Base-by-base conservation (phyloP, 2,888 invertebrate genomes). In the Argyra leucocephala region DNA sequence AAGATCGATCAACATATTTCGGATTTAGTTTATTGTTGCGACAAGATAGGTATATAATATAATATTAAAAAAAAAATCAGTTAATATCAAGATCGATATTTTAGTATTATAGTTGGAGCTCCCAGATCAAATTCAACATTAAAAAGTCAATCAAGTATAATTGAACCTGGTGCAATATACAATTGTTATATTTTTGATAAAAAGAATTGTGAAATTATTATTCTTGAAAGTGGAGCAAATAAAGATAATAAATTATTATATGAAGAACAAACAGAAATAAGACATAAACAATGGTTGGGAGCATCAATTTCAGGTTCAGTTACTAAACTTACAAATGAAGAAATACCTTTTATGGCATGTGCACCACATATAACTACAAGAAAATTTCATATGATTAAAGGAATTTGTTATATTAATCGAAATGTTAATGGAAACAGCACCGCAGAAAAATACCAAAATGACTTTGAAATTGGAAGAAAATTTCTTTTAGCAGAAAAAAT, bases 161-260 rank as follows among this genome's bases (percentile, higher is more conserved):
- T 75, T 61, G 82, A 84, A 73, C 82, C 83, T 4, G 85, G 85
- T n/a, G 80, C 81, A 21, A 77, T 82, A n/a, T 84, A 82, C 72
- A 78, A 80, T 48, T 85, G 84, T 66, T 72, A 74, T 3, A 69
- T 76, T 10, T 66, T 66, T 65, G 22, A 63, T 12, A 66, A 68
- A 6, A 70, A 72, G 2, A 69, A 68, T 18, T 83, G 82, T 72
- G 69, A 67, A 62, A 77, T 78, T 3, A 78, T 77, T 63, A 69
- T 77, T 5, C 75, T 82, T 66, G 81, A 81, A 65, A 70, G 70
- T 2, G 81, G 82, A 48, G 18, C 3, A 63, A 76, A 78, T 65
- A 71, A 73, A 61, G 69, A 71, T 1, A n/a, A 73, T 74, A 67
- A 65, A 65, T 6, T 66, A 57, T 76, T 75, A 0, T 76, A 75